Evolutionary conservation across 30 jellyfish, hydroid and myxozoan genomes (phyloP), one percentile per base, ranked within the genome.

Genomic region (Hydra vulgaris): DNA sequence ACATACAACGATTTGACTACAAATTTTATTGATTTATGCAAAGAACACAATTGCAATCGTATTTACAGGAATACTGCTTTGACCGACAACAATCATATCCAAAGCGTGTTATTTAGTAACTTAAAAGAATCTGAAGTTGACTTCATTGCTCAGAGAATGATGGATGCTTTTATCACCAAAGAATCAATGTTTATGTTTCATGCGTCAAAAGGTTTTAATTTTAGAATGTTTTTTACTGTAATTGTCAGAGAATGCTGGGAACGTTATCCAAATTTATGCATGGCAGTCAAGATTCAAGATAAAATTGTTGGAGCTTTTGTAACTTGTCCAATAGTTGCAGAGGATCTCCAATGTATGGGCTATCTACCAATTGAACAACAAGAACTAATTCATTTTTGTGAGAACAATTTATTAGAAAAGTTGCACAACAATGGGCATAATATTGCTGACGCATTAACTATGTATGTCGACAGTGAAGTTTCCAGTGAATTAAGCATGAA

Each of bases 261-360:
- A 71, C 27, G 53, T 20, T 71, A 71, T 20, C 79, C 79, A 20
- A 12, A 21, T 23, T 71, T 23, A 27, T 27, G 79, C 21, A 20
- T 53, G 56, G 79, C 53, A 17, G 79, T 53, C 53, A 71, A 71
- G 53, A 71, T 71, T 0, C 56, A 53, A 53, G 53, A 71, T 71
- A 53, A 20, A 23, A 71, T 71, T 15, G 79, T 71, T 20, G 79
- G 79, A 12, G 79, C 79, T n/a, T 27, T 71, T 21, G n/a, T 71
- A 17, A 71, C 27, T 1, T 71, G 56, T 71, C 79, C 79, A 15
- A 71, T 71, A 40, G 61, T 3, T 40, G 61, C 61, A 40, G 61
- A 40, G 61, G 61, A 40, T 40, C 61, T 40, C 61, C 61, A 40
- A 40, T 40, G 61, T 40, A 3, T 40, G 12, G 12, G 12, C 5